Evolutionary conservation across 2,113 vertebrate species (phyloP), one percentile per base, ranked within the genome.

Genomic region (Poeciliopsis occidentalis): DNA sequence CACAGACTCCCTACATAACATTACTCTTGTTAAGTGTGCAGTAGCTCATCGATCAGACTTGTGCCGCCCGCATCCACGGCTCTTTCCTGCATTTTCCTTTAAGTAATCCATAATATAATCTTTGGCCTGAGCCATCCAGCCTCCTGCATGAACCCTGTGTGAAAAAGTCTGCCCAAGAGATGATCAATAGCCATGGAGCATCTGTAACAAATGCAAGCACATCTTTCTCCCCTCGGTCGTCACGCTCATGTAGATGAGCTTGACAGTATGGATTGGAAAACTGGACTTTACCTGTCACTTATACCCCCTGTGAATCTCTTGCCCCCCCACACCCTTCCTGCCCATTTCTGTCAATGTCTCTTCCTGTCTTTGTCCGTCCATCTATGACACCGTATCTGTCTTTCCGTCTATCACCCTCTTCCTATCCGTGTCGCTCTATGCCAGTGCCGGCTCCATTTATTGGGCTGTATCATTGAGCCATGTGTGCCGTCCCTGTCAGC

Each of bases 1-100:
- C 88, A 92, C 66, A 86, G 81, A 68, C 82, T 86, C 85, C 80
- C 90, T 90, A 85, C 88, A 91, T 86, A 90, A 88, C 91, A 92
- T 93, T 90, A 92, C 88, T 91, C 91, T 91, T 92, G 90, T 92
- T 91, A 90, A 93, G 92, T 92, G 89, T 64, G 85, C 89, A 88
- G 77, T 85, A 84, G 88, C 86, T 91, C 90, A 93, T 93, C 86
- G 88, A 93, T 93, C 91, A 91, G 85, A 61, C 83, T 74, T 82
- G 87, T 75, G 82, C 85, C 79, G 61, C 83, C 83, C 62, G 41
- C 84, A 83, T 87, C 70, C 83, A 71, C 27, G 66, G 83, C 83
- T 89, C 88, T 74, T 87, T 79, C 73, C 80, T 85, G 76, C 67
- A 71, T 83, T 82, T 83, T 72, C 81, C 71, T 85, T 90, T 81